phyloP scores from a whole-genome alignment of 2,888 invertebrate species.

The Galerucella pusilla region DNA sequence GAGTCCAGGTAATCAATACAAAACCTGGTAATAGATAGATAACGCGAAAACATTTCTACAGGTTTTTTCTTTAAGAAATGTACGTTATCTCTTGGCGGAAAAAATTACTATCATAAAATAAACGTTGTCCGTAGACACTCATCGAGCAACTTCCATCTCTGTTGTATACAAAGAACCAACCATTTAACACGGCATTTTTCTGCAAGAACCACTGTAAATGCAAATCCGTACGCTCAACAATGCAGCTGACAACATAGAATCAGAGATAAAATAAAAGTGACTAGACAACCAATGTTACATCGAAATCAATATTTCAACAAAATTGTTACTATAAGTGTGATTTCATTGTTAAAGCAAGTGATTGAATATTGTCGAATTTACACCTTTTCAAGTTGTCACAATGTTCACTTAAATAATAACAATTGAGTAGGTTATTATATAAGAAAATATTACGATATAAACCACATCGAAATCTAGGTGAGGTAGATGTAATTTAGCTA shows the following conservation, averaged over 20 bases:
- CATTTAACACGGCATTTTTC: constrained; percentile 33
- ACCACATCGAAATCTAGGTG: too few species aligned
- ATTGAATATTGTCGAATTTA: too few species aligned
- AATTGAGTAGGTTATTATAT: too few species aligned
- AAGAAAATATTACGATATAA: too few species aligned
- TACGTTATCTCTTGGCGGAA: neutral
- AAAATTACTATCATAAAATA: neutral
- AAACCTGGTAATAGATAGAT: neutral
- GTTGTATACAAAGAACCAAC: constrained; percentile 30
- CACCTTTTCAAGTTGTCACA: too few species aligned
- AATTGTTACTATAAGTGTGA: neutral
- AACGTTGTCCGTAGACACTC: constrained; percentile 7
- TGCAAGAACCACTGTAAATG: constrained; percentile 37
- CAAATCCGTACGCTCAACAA: constrained; percentile 37
- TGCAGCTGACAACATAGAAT: constrained; percentile 27
- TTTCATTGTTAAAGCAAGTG: neutral
- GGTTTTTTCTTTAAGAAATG: neutral
- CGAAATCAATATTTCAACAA: neutral
- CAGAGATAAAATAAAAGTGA: constrained; percentile 40
- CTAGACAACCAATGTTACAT: neutral
- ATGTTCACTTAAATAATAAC: too few species aligned
- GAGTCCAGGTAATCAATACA: neutral
- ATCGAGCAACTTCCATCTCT: constrained; percentile 22
- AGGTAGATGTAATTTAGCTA: too few species aligned
- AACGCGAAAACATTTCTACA: neutral